Evolutionary conservation across 1,140 invertebrate species (phyloP), one percentile per base, ranked within the genome.

Genomic region (Caenorhabditis tropicalis): DNA sequence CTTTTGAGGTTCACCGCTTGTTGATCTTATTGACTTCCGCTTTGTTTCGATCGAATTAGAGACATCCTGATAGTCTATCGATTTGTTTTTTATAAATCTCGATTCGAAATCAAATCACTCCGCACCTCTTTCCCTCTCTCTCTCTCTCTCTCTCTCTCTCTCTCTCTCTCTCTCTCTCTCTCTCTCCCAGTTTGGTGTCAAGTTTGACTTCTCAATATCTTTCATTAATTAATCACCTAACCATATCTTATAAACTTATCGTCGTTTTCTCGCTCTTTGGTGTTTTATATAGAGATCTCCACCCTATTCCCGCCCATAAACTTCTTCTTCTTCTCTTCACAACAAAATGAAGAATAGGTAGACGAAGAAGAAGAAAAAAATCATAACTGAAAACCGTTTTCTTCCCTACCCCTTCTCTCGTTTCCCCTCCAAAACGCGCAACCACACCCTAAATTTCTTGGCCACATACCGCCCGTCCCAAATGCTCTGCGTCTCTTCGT

Each of bases 301-400:
- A 79, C 39, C 74, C 39, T 24, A 21, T 36, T 36, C 65, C 19
- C 39, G 16, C 27, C 46, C 46, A 80, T n/a, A 21, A 16, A 21
- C 39, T 24, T 24, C 39, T 12, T 65, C 60, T 65, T n/a, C 33
- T 16, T 43, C 43, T 70, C 60, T 33, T 29, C 74, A 48, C 74
- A 48, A 79, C 31, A 48, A 5, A 27, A 31, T 39, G 74, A 24
- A 27, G 58, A 24, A 65, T 21, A 43, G 39, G 39, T n/a, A 43
- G 39, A 43, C 39, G 39, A 43, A 19, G 31, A 31, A 53, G 51
- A 53, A 53, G 16, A 19, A 74, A 74, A 74, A 74, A 74, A 65
- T 65, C 58, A 65, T 65, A 65, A 74, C 65, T 74, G 36, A 74
- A 74, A 74, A 74, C 65, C 29, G 65, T 74, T 74, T 65, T 74